These are phyloP conservation scores for Anas platyrhynchos DNA, from an alignment of 2,113 vertebrate genomes.

Conservation along the genomic window DNA sequence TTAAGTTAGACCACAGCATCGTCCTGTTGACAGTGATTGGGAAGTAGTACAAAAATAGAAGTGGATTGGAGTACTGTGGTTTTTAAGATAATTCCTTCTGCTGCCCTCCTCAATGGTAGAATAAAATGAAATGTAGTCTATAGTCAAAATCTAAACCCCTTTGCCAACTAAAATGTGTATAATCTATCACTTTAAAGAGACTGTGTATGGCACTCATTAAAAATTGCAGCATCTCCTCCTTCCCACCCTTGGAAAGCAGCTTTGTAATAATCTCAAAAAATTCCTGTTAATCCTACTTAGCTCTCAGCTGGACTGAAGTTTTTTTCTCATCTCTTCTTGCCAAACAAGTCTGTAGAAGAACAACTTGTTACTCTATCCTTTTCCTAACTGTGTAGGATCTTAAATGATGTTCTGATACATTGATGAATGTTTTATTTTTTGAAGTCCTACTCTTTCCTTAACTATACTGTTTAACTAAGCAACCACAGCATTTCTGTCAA, in stretches of 20 bases:
- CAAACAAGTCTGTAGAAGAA: neutral
- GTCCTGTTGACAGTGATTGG: neutral
- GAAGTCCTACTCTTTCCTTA: neutral
- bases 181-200: neutral
- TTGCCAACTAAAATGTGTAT: neutral
- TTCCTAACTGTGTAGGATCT: neutral
- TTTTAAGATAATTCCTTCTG: neutral
- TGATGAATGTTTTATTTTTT: neutral
- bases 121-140: neutral
- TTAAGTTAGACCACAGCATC: neutral
- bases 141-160: neutral
- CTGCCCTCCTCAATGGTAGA: neutral
- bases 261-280: neutral
- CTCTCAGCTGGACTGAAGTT: neutral
- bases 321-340: neutral
- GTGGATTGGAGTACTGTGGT: rapidly evolving
- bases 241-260: neutral
- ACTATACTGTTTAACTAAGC: neutral
- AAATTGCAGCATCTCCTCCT: neutral
- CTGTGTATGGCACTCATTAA: neutral
- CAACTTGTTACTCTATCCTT: neutral
- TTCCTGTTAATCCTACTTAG: neutral
- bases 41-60: neutral
- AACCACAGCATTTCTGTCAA: neutral
- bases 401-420: neutral